Conservation (phyloP, 2,888 invertebrate genomes). For the Petrophora chlorosata region DNA sequence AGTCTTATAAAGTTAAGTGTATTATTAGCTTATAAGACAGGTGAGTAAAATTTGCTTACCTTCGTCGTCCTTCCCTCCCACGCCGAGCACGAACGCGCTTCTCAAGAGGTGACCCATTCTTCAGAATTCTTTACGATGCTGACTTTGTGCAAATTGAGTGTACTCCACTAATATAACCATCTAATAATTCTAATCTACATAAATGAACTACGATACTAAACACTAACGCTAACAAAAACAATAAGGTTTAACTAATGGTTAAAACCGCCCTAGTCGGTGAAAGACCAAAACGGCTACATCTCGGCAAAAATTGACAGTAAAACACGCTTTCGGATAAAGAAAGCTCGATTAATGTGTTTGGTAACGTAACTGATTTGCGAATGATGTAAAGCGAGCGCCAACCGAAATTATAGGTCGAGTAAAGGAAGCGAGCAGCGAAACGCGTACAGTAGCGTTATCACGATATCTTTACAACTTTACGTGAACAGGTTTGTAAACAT, state of each 20-base stretch:
- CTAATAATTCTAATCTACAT: conserved; percentile 40
- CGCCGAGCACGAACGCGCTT: conserved; percentile 68
- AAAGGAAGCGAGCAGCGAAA: conserved; percentile 55
- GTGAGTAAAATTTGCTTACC: conserved; percentile 42
- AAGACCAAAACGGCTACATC: conserved; percentile 74
- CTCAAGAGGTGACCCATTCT: conserved; percentile 76
- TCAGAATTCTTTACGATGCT: conserved; percentile 63
- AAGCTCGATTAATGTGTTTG: conserved; percentile 64
- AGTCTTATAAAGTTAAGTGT: background rate
- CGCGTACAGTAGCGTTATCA: conserved; percentile 48
- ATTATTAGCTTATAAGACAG: background rate
- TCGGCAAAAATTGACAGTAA: conserved; percentile 54
- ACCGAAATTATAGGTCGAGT: conserved; percentile 76
- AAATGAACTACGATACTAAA: conserved; percentile 31
- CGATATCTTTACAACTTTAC: conserved; percentile 25
- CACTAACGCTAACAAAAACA: conserved; percentile 39
- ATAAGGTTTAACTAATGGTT: conserved; percentile 41
- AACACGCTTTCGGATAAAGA: conserved; percentile 55
- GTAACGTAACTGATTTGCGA: conserved; percentile 65
- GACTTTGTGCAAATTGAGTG: conserved; percentile 68
- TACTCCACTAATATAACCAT: conserved; percentile 51
- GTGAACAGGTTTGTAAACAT: conserved; percentile 23
- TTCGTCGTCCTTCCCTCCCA: conserved; percentile 68
- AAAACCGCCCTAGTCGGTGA: conserved; percentile 76
- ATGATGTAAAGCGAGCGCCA: conserved; percentile 69